Conservation (phyloP, 2,113 vertebrate genomes). For the Engraulis encrasicolus region DNA sequence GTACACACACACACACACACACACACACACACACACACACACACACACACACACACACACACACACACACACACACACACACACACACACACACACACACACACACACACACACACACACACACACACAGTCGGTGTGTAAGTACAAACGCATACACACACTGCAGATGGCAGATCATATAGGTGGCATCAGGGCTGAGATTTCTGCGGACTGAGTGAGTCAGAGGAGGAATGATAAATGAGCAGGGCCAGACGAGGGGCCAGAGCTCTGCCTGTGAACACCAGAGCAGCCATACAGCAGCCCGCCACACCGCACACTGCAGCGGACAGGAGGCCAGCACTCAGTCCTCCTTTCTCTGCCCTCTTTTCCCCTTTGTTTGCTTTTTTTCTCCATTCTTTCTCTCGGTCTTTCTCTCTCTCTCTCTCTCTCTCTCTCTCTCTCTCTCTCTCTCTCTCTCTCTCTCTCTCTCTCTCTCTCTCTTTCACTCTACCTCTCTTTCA, state of each 20-base stretch:
- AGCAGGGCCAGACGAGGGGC: background rate
- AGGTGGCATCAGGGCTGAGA: background rate
- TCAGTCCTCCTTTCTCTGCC: background rate
- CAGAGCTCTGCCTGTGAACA: background rate
- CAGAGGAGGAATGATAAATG: slow-evolving; percentile 16
- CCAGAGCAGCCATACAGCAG: background rate
- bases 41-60: too few species aligned
- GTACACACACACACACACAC: too few species aligned
- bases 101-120: too few species aligned
- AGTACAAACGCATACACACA: too few species aligned
- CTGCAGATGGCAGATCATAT: background rate
- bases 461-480: background rate
- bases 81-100: too few species aligned
- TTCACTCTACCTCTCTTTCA: too few species aligned
- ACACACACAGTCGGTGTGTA: too few species aligned
- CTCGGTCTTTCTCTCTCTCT: background rate
- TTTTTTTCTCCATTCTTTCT: background rate
- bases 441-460: background rate
- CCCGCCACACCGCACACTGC: too few species aligned
- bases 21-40: too few species aligned
- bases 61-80: too few species aligned
- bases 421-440: background rate
- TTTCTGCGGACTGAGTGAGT: background rate
- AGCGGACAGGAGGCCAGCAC: background rate
- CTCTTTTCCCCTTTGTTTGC: too few species aligned